Conservation (phyloP, 2,113 vertebrate species). For the Platysteira castanea region DNA sequence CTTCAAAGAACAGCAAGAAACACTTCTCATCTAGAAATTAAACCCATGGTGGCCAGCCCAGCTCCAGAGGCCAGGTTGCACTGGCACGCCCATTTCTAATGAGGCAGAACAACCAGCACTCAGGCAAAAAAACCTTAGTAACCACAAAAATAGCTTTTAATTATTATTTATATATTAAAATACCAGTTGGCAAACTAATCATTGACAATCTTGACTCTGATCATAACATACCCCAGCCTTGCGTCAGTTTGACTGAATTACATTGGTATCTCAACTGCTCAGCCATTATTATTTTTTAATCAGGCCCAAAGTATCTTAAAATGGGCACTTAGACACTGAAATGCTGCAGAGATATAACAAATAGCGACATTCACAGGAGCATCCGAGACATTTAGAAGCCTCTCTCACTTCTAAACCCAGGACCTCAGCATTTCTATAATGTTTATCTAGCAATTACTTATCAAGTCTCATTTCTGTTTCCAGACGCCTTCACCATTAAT, state of each 20-base stretch:
- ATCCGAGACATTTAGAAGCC: not conserved
- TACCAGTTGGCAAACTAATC: not conserved
- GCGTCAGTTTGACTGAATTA: not conserved
- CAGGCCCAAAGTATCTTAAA: constrained; percentile 17
- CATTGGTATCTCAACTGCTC: not conserved
- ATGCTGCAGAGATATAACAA: not conserved
- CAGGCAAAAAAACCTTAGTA: not conserved
- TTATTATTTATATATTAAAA: not conserved
- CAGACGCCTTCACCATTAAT: not conserved
- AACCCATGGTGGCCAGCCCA: not conserved
- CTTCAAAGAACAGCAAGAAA: not conserved
- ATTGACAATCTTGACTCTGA: not conserved
- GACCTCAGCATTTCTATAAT: constrained; percentile 15
- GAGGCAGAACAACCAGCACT: not conserved
- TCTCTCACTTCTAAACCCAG: not conserved
- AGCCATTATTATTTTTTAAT: constrained; percentile 16
- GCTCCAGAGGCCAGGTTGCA: not conserved
- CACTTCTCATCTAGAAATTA: not conserved
- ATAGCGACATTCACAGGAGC: not conserved
- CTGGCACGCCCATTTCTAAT: not conserved
- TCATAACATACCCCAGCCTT: not conserved
- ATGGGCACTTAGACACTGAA: not conserved
- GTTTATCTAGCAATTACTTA: constrained; percentile 22
- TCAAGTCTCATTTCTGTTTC: constrained; percentile 20
- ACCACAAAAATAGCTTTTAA: not conserved